These are phyloP conservation scores for Cheilosia urbana DNA, from an alignment of 2,888 invertebrate species.

Conservation along the genomic window DNA sequence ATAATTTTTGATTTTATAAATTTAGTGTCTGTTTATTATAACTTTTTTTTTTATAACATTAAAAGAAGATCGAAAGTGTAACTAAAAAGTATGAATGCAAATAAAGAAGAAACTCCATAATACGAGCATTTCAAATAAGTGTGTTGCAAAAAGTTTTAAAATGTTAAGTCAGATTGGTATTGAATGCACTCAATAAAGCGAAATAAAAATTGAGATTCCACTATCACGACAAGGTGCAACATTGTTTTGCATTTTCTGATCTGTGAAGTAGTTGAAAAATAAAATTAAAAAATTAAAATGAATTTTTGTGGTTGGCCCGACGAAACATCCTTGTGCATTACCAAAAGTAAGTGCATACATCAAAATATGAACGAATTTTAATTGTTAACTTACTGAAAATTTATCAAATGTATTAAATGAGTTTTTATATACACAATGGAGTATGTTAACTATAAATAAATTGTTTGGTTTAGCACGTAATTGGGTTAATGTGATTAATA, in stretches of 20 bases:
- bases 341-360: constrained; percentile 21
- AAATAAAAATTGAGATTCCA: constrained; percentile 20
- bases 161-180: background rate
- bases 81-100: constrained; percentile 34
- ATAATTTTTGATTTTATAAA: constrained; percentile 42
- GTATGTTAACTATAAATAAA: constrained; percentile 22
- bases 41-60: constrained; percentile 77
- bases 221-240: constrained; percentile 58
- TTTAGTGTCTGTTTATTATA: constrained; percentile 78
- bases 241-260: constrained; percentile 59
- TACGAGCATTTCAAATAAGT: constrained; percentile 6
- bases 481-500: too few relatives aligned
- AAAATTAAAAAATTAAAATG: constrained; percentile 27
- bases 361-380: background rate
- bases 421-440: constrained; percentile 1
- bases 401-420: constrained; percentile 13
- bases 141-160: constrained; percentile 1
- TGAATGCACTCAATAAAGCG: background rate
- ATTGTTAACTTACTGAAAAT: constrained; percentile 35
- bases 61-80: constrained; percentile 71
- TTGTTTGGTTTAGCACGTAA: background rate
- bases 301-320: background rate
- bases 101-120: constrained; percentile 9
- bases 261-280: constrained; percentile 63
- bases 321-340: constrained; percentile 2